These are phyloP conservation scores for Sthenelais limicola DNA, from an alignment of 2,888 invertebrate species.

Conservation along the genomic window DNA sequence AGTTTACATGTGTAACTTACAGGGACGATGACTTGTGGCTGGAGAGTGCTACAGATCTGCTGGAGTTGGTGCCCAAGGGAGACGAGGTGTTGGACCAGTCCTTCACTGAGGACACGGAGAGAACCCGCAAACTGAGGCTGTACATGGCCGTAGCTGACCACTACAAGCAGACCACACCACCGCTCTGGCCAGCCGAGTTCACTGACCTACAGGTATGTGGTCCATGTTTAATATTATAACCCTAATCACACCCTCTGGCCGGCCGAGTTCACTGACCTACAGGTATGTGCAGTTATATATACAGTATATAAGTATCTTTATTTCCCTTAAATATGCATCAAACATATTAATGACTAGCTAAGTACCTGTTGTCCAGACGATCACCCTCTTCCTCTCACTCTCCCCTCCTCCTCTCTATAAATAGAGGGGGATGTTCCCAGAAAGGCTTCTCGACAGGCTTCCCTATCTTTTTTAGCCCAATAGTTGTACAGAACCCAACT, in stretches of 20 bases:
- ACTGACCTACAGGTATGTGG: conserved; percentile 59
- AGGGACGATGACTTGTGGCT: conserved; percentile 59
- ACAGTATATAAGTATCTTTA: too few species aligned
- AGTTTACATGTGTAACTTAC: not conserved
- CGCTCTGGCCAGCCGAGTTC: conserved; percentile 65
- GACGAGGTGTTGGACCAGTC: conserved; percentile 61
- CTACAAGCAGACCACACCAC: conserved; percentile 52
- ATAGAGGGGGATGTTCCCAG: too few species aligned
- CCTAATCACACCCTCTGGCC: conserved; percentile 67
- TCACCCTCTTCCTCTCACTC: too few species aligned
- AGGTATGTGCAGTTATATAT: too few species aligned
- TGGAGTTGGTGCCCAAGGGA: conserved; percentile 65
- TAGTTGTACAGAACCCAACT: too few species aligned
- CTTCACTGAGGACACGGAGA: conserved; percentile 49
- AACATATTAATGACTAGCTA: too few species aligned
- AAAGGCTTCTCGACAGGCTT: too few species aligned
- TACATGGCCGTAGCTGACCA: conserved; percentile 64
- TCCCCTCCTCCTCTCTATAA: too few species aligned
- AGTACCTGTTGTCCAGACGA: too few species aligned
- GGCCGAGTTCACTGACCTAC: conserved; percentile 65
- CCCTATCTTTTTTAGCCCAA: too few species aligned
- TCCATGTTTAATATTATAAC: too few species aligned
- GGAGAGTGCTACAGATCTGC: conserved; percentile 62
- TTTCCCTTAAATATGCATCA: too few species aligned
- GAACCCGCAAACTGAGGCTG: conserved; percentile 54